Evolutionary conservation across 2,797 vertebrate genomes (phyloP), one percentile per base, ranked within the genome.

Genomic region (Gymnocypris eckloni): DNA sequence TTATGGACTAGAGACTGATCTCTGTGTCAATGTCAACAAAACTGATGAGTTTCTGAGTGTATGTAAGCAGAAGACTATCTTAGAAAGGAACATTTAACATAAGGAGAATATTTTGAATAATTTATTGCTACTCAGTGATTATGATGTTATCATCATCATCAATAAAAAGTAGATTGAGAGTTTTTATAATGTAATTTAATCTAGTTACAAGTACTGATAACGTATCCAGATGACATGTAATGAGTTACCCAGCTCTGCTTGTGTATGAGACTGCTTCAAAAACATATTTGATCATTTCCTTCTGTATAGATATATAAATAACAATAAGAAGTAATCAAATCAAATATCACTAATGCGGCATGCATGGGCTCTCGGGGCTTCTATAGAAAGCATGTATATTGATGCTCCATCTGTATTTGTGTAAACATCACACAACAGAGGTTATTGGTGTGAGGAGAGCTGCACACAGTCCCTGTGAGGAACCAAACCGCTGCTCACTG

Each of bases 401-500:
- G 25, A 39, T 76, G 48, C 28, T 76, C 3, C 11, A 20, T 41
- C 43, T 37, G 7, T 50, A 20, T 37, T 28, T 66, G 61, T 66
- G 61, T 66, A n/a, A 59, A 6, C 28, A 33, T 66, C 22, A n/a
- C 22, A 61, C n/a, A 25, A 25, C 10, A 50, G 20, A 85, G 86
- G 85, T 59, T 50, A 73, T 77, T 85, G 84, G 71, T 79, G 81
- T 84, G 84, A 66, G 64, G 54, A 73, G 54, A 67, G 64, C 80
- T 41, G 22, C 39, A 77, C 75, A 66, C 81, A 87, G 48, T 75
- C 76, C 81, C 81, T 33, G 25, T 20, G 64, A 80, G 86, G 81
- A 90, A 91, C 91, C 89, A 89, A 87, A 89, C 85, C 84, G 80
- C 64, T 52, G 56, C n/a, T 28, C 84, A 66, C 87, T 85, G 66